Conservation (phyloP, 2,113 vertebrate genomes). For the Hyla sarda region DNA sequence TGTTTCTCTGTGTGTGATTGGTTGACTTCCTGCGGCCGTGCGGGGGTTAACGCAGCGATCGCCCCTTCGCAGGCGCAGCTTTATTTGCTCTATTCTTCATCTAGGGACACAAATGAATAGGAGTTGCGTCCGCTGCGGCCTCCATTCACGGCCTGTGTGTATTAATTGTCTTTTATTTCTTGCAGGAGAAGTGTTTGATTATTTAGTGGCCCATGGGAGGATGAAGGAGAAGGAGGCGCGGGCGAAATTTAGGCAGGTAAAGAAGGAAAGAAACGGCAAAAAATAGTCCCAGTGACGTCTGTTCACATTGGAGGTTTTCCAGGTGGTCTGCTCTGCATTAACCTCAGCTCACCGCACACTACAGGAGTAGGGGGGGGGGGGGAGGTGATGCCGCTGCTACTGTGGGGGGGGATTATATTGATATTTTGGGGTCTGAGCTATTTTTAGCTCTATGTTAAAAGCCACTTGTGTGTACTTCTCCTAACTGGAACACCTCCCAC, state of each 20-base stretch:
- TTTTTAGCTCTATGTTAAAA: conserved; percentile 59
- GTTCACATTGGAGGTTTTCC: neutral
- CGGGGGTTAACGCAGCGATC: neutral
- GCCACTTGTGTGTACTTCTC: conserved; percentile 26
- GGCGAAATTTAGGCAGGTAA: conserved; percentile 91
- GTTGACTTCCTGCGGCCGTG: neutral
- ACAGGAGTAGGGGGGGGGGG: neutral
- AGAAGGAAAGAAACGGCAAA: conserved; percentile 62
- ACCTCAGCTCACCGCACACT: neutral
- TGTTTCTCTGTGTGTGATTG: no score
- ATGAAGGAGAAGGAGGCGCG: conserved; percentile 92
- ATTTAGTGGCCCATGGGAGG: conserved; percentile 90
- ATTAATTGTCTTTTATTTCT: conserved; percentile 22
- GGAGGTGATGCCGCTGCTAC: neutral
- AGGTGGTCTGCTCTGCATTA: neutral
- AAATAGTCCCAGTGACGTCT: conserved; percentile 19
- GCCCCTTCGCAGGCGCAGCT: neutral
- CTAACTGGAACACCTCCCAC: neutral
- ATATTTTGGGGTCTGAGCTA: conserved; percentile 47
- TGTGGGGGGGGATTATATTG: neutral
- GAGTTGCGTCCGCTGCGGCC: neutral
- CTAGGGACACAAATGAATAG: neutral
- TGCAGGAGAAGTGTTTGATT: conserved; percentile 90
- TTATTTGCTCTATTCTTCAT: neutral
- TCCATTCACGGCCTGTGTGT: conserved; percentile 7